Percentiles rank a stretch among this genome's conserved stretches.
phyloP scores from a whole-genome alignment of 2,113 vertebrate species.

The Apistogramma diplotaenia region DNA sequence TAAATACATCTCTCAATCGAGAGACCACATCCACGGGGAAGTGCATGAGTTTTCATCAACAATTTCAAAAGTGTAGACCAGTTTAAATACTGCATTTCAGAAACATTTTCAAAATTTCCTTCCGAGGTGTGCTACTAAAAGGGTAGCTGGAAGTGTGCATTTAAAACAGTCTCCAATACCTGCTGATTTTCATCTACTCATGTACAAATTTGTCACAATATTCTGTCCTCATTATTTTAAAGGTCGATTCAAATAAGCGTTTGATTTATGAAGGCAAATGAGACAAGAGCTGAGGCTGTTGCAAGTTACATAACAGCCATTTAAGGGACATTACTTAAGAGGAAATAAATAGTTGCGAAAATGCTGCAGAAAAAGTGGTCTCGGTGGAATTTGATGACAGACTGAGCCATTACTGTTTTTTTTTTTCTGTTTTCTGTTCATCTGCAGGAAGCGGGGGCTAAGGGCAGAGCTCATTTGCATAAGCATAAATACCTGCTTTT shows the following conservation, averaged over 20 bases:
- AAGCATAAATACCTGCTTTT: slow-evolving; percentile 65
- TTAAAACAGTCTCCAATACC: slow-evolving; percentile 11
- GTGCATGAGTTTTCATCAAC: slow-evolving; percentile 39
- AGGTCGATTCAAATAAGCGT: slow-evolving; percentile 54
- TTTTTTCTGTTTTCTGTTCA: slow-evolving; percentile 33
- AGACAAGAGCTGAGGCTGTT: slow-evolving; percentile 46
- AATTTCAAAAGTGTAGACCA: slow-evolving; percentile 37
- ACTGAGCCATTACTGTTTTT: slow-evolving; percentile 29
- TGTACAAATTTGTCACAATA: slow-evolving; percentile 5
- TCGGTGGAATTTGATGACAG: slow-evolving; percentile 49
- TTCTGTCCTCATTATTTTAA: slow-evolving; percentile 47
- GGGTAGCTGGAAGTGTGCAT: background rate
- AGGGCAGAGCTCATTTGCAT: slow-evolving; percentile 59
- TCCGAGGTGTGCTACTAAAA: background rate
- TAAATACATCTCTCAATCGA: slow-evolving; percentile 54
- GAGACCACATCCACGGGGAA: slow-evolving; percentile 35
- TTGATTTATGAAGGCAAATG: slow-evolving; percentile 45
- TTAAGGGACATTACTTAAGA: slow-evolving; percentile 33
- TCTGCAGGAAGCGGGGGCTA: slow-evolving; percentile 39
- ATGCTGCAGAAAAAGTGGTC: slow-evolving; percentile 46
- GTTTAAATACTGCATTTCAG: slow-evolving; percentile 41
- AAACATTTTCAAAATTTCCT: slow-evolving; percentile 18
- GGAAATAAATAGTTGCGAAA: slow-evolving; percentile 57
- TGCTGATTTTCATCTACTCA: slow-evolving; percentile 14
- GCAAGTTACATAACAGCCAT: slow-evolving; percentile 57